A percentile compares a stretch with the other conserved stretches of the same genome.
phyloP scores from a whole-genome alignment of 2,797 vertebrate species.

The Neosilurus hyrtlii region DNA sequence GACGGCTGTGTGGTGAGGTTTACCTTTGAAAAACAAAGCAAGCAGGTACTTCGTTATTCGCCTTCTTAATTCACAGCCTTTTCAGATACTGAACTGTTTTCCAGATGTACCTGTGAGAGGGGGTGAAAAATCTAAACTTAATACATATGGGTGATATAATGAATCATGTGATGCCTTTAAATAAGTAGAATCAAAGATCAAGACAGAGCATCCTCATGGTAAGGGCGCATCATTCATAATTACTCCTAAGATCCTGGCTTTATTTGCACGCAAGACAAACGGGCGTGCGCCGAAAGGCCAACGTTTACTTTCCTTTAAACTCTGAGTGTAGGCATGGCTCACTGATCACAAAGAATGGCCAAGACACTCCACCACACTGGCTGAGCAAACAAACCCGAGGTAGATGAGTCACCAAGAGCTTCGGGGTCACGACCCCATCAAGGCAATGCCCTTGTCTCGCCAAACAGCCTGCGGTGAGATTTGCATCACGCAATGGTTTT shows the following conservation, averaged over 20 bases:
- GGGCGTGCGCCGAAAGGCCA: slow-evolving; percentile 15
- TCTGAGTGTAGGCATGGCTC: slow-evolving; percentile 9
- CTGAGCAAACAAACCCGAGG: slow-evolving; percentile 57
- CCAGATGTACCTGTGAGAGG: background rate
- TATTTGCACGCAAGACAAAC: slow-evolving; percentile 18
- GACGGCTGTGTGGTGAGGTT: slow-evolving; percentile 60
- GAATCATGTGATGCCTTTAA: background rate
- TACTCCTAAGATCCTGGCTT: background rate
- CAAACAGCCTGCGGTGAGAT: slow-evolving; percentile 55
- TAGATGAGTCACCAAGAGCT: slow-evolving; percentile 51
- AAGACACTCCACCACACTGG: slow-evolving; percentile 18
- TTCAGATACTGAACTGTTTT: background rate
- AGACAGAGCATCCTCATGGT: background rate
- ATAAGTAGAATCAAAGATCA: background rate
- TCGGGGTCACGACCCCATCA: slow-evolving; percentile 51
- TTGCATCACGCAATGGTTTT: slow-evolving; percentile 59
- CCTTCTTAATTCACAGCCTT: background rate
- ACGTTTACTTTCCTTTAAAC: slow-evolving; percentile 25
- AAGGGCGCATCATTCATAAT: background rate
- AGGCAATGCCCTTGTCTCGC: slow-evolving; percentile 57
- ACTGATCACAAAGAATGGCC: slow-evolving; percentile 47
- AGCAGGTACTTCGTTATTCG: background rate
- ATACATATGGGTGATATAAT: background rate
- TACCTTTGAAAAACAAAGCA: background rate
- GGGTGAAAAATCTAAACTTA: background rate